Conservation (phyloP, 2,888 invertebrate genomes). For the Mechanitis messenoides region DNA sequence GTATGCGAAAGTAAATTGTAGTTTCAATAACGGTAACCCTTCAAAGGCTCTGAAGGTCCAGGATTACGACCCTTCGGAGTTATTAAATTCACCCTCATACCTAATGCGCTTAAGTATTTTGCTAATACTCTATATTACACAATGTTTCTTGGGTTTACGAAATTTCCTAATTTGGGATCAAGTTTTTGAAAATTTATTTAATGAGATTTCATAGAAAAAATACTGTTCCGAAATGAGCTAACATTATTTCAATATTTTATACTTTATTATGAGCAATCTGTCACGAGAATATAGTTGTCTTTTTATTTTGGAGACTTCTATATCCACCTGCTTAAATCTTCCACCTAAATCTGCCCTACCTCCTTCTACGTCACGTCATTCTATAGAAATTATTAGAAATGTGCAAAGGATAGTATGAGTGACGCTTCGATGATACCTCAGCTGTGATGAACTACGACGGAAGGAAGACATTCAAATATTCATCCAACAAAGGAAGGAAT, state of each 20-base stretch:
- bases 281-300: too few relatives aligned
- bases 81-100: constrained; percentile 32
- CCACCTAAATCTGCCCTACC: too few relatives aligned
- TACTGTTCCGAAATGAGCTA: not conserved
- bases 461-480: not conserved
- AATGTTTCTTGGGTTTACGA: constrained; percentile 22
- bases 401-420: not conserved
- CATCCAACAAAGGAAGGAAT: not conserved
- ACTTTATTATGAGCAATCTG: too few relatives aligned
- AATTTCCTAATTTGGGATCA: constrained; percentile 16
- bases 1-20: constrained; percentile 27
- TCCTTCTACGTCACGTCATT: too few relatives aligned
- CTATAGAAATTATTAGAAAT: not conserved
- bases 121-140: constrained; percentile 26
- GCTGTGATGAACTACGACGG: not conserved
- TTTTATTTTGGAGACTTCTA: too few relatives aligned
- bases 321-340: too few relatives aligned
- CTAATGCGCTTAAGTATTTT: constrained; percentile 32
- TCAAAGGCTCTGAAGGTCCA: constrained; percentile 25
- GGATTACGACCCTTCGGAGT: constrained; percentile 29
- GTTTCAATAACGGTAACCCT: constrained; percentile 30
- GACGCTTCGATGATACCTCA: not conserved
- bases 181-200: not conserved
- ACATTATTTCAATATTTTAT: too few relatives aligned
- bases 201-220: not conserved